Evolutionary conservation across 2,888 invertebrate species (phyloP), one percentile per base, ranked within the genome.

Genomic region (Philaethria dido): DNA sequence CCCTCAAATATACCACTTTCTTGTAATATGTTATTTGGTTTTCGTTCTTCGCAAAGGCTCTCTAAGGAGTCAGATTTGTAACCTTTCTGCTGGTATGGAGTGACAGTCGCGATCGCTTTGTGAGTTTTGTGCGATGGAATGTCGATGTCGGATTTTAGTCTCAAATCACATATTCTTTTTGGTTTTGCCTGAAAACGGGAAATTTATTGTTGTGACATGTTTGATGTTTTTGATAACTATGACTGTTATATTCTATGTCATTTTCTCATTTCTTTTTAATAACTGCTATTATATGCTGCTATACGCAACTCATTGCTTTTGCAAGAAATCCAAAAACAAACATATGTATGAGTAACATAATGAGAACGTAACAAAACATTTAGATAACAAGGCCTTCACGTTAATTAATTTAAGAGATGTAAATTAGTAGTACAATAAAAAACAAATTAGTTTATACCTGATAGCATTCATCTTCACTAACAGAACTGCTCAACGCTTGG

Each of bases 1-100:
- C 92, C 95, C 77, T 95, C 96, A 77, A 96, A 96, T 73, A 96
- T 96, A 29, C 96, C 96, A 77, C 96, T 96, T 78, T 96, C 96
- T 78, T 95, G 95, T 33, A 96, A 87, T 77, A 94, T 89, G 76
- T 90, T 94, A 72, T 82, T 92, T 73, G 91, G 93, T 85, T 87
- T 94, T 80, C 85, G 89, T 68, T 93, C 93, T 70, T 92, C 90
- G 73, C 88, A 88, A 67, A 92, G 85, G 74, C 89, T 91, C 72
- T 92, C 92, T 55, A 92, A 80, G 61, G 89, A 92, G 74, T 89
- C 91, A 73, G 87, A 84, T 82, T 93, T 88, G 82, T 89, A 85
- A 72, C 92, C 87, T 82, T 93, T 87, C 73, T 91, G 88, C 73
- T 92, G 88, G 75, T 94, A 94, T 50, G 94, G 96, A 71, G 95